A percentile compares a stretch with the other conserved stretches of the same genome.
Evolutionary conservation across 2,113 vertebrate species (phyloP).

Genomic region (Mugil cephalus): DNA sequence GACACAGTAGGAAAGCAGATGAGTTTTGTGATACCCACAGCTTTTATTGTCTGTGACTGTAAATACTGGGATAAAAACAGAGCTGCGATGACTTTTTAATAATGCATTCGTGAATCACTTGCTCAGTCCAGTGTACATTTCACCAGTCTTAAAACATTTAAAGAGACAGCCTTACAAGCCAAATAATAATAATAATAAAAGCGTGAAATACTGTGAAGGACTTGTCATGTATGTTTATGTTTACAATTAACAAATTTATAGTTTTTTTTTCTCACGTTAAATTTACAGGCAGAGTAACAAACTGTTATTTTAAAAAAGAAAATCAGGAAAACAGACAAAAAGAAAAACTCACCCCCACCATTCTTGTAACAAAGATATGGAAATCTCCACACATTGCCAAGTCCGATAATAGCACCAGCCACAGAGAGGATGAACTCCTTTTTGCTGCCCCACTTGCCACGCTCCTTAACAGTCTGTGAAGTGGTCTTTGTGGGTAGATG

Average conservation of each 20-base stretch:
- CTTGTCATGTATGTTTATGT: too few relatives aligned
- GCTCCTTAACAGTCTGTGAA: slow-evolving; percentile 37
- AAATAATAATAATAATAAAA: not conserved
- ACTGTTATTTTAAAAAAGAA: too few relatives aligned
- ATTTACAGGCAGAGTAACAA: too few relatives aligned
- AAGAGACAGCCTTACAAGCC: not conserved
- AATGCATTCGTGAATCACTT: not conserved
- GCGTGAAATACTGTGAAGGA: too few relatives aligned
- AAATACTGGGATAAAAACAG: not conserved
- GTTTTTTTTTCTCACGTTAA: too few relatives aligned
- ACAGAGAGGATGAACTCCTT: slow-evolving; percentile 74
- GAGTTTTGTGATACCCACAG: not conserved
- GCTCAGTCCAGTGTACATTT: not conserved
- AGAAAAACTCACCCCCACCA: slow-evolving; percentile 71
- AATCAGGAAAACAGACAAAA: not conserved
- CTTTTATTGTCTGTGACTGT: too few relatives aligned
- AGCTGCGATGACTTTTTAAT: not conserved
- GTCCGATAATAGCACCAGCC: slow-evolving; percentile 75
- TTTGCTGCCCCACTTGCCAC: slow-evolving; percentile 75
- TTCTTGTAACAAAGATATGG: slow-evolving; percentile 82
- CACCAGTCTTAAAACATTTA: not conserved
- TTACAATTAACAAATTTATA: too few relatives aligned
- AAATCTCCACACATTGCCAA: slow-evolving; percentile 81
- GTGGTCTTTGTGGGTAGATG: slow-evolving; percentile 12
- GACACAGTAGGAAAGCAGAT: not conserved